phyloP scores from a whole-genome alignment of 64 coral and sea anemone species.

The Exaiptasia diaphana region DNA sequence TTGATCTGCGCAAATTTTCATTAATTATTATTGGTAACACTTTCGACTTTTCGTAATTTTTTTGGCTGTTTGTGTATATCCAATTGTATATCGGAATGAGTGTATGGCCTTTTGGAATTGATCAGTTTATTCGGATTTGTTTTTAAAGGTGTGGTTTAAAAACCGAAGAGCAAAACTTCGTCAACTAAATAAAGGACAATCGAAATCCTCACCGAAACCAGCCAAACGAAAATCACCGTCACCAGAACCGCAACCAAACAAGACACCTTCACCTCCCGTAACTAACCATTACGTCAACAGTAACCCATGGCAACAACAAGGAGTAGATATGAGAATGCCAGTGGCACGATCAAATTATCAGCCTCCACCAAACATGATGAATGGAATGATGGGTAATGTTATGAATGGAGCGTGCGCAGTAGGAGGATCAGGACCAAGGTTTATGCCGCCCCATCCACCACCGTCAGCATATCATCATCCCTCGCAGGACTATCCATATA shows the following conservation, averaged over 20 bases:
- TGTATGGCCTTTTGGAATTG: too few species aligned
- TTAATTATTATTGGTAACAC: too few species aligned
- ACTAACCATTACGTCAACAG: neutral
- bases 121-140: neutral
- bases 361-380: constrained; percentile 26
- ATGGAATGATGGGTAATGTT: constrained; percentile 31
- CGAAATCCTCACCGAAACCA: constrained; percentile 5
- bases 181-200: constrained; percentile 59
- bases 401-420: constrained; percentile 26
- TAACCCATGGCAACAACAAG: constrained; percentile 30
- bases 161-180: constrained; percentile 58
- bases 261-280: neutral
- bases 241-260: neutral
- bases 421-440: constrained; percentile 1
- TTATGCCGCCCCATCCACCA: constrained; percentile 12
- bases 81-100: too few species aligned
- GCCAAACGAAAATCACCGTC: constrained; percentile 3
- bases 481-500: constrained; percentile 20
- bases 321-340: constrained; percentile 28
- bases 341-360: constrained; percentile 19
- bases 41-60: too few species aligned
- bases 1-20: too few species aligned
- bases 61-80: too few species aligned
- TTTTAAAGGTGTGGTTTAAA: constrained; percentile 61
- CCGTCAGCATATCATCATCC: constrained; percentile 23